phyloP scores from a whole-genome alignment of 2,113 vertebrate genomes.

The Colossoma macropomum region DNA sequence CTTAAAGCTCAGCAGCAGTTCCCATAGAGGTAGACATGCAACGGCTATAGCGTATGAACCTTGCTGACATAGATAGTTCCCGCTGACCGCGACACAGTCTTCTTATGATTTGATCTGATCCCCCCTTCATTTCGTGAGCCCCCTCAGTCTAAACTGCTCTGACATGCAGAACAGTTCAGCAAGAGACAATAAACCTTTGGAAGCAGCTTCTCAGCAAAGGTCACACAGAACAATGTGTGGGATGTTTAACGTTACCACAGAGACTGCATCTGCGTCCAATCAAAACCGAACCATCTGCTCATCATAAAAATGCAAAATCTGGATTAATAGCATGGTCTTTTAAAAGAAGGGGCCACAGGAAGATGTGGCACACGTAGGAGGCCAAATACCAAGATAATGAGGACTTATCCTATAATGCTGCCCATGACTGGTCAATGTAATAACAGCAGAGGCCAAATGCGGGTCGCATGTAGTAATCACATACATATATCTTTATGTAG shows the following conservation, averaged over 20 bases:
- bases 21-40: background rate
- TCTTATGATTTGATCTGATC: background rate
- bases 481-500: background rate
- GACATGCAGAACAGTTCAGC: conserved; percentile 56
- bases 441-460: background rate
- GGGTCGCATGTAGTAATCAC: background rate
- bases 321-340: conserved; percentile 46
- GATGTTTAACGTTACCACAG: conserved; percentile 70
- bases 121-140: conserved; percentile 45
- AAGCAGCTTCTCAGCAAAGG: conserved; percentile 59
- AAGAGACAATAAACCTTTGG: conserved; percentile 63
- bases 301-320: conserved; percentile 54
- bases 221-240: conserved; percentile 66
- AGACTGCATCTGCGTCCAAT: conserved; percentile 72
- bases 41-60: background rate
- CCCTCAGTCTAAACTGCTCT: conserved; percentile 55
- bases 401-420: background rate
- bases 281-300: conserved; percentile 68
- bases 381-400: conserved; percentile 11
- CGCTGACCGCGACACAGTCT: conserved; percentile 4
- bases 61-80: background rate
- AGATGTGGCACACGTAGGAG: conserved; percentile 31
- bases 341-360: conserved; percentile 31
- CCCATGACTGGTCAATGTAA: conserved; percentile 1
- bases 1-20: background rate